Conservation (phyloP, 2,113 vertebrate species). For the Merops nubicus region DNA sequence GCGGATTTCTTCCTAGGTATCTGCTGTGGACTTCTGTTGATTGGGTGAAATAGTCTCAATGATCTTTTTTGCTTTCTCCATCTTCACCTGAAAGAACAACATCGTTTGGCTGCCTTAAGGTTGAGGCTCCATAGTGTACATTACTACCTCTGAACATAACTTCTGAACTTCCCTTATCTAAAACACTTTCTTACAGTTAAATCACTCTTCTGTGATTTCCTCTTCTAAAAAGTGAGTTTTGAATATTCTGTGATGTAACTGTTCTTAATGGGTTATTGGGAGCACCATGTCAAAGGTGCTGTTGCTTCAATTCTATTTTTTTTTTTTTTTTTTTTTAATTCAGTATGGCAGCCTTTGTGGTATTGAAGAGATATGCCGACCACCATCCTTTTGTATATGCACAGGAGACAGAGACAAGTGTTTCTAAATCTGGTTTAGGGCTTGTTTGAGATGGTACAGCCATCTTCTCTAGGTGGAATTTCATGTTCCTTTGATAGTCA, state of each 20-base stretch:
- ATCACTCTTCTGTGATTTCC: background rate
- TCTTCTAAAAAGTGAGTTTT: background rate
- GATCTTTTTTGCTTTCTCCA: background rate
- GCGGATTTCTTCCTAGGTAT: background rate
- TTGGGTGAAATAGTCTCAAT: background rate
- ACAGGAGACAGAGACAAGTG: background rate
- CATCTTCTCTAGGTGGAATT: background rate
- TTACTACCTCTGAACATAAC: background rate
- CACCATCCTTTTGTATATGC: background rate
- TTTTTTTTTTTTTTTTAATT: background rate
- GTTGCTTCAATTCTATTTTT: background rate
- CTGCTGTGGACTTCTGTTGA: background rate
- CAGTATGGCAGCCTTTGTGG: background rate
- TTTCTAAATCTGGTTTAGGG: background rate
- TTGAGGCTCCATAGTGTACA: background rate
- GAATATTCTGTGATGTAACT: background rate
- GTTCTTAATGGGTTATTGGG: background rate
- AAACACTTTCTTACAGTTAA: background rate
- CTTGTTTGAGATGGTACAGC: constrained; percentile 16
- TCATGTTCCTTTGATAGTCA: background rate
- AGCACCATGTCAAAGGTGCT: background rate
- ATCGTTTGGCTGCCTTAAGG: background rate
- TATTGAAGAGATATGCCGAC: background rate
- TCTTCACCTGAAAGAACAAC: background rate
- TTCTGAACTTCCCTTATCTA: background rate